Evolutionary conservation across 2,113 vertebrate species (phyloP), one percentile per base, ranked within the genome.

Genomic region (Odocoileus hemionus): DNA sequence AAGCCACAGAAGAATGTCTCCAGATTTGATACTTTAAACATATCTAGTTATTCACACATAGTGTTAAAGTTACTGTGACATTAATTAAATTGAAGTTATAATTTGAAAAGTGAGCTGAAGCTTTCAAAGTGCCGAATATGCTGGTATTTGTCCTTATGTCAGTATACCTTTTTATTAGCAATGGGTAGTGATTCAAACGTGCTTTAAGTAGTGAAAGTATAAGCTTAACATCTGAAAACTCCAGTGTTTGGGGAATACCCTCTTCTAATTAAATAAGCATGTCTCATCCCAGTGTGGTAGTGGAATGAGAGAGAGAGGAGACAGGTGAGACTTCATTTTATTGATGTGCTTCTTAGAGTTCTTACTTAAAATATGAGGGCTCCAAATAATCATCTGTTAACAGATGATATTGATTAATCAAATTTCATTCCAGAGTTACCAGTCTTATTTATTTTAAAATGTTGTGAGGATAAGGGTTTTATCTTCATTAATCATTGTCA

Each of bases 171-270:
- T 96, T 43, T 97, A 96, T 98, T 97, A 98, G 97, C 96, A 98
- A 88, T 91, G 84, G 98, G 94, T 95, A 98, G 98, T 98, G 98
- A 92, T 98, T 98, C 98, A 97, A 96, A 98, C 98, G 97, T 98
- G 98, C 98, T 98, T 99, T 97, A 97, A 98, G 97, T 1, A 80
- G 98, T 98, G 98, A 98, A 99, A 98, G 96, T 94, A 95, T 39
- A 98, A 98, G 94, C 96, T 84, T 92, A 98, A 96, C 96, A 95
- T 97, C 98, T 97, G 98, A 99, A 97, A 92, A 70, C 85, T 47
- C 93, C 95, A 98, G 93, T 92, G 98, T 98, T 98, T 98, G 92
- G 98, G 98, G 98, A 97, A 98, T 98, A 96, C 36, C 39, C 91
- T 98, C 47, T 98, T 97, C 97, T 98, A 98, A 98, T 99, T 98